A percentile compares a stretch with the other conserved stretches of the same genome.
Evolutionary conservation across 1,140 invertebrate species (phyloP).

Genomic region (Hormaphis cornu): DNA sequence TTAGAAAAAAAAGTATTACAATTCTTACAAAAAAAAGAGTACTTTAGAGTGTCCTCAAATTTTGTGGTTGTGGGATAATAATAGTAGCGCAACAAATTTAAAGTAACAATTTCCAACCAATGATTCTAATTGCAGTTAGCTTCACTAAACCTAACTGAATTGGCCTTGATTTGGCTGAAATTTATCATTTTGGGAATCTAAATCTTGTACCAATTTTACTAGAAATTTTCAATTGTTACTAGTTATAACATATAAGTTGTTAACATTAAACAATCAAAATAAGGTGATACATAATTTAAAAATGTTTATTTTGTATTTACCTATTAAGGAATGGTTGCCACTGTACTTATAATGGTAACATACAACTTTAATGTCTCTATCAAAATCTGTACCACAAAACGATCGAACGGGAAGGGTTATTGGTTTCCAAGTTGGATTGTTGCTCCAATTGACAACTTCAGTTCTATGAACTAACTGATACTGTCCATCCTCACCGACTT

Average conservation of each 20-base stretch:
- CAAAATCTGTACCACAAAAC: conserved; percentile 52
- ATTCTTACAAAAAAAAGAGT: too few relatives aligned
- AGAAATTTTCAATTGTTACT: too few relatives aligned
- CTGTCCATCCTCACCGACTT: conserved; percentile 43
- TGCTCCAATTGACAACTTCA: conserved; percentile 47
- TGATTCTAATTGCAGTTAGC: too few relatives aligned
- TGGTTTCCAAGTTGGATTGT: conserved; percentile 50
- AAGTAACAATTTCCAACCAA: too few relatives aligned
- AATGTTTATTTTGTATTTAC: conserved; percentile 19
- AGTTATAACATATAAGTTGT: background rate
- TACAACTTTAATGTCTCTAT: conserved; percentile 44
- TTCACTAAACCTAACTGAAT: too few relatives aligned
- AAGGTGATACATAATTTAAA: background rate
- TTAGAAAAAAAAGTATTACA: too few relatives aligned
- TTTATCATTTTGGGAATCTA: too few relatives aligned
- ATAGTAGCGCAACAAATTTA: too few relatives aligned
- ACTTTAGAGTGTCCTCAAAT: too few relatives aligned
- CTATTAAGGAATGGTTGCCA: conserved; percentile 38
- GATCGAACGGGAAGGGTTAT: conserved; percentile 46
- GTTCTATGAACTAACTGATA: conserved; percentile 43
- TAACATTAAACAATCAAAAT: background rate
- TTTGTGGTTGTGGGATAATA: too few relatives aligned
- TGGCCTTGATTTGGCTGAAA: too few relatives aligned
- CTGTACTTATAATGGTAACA: conserved; percentile 40
- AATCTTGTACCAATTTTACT: too few relatives aligned